Base-by-base conservation (phyloP, 2,113 vertebrate genomes). In the Eonycteris spelaea region DNA sequence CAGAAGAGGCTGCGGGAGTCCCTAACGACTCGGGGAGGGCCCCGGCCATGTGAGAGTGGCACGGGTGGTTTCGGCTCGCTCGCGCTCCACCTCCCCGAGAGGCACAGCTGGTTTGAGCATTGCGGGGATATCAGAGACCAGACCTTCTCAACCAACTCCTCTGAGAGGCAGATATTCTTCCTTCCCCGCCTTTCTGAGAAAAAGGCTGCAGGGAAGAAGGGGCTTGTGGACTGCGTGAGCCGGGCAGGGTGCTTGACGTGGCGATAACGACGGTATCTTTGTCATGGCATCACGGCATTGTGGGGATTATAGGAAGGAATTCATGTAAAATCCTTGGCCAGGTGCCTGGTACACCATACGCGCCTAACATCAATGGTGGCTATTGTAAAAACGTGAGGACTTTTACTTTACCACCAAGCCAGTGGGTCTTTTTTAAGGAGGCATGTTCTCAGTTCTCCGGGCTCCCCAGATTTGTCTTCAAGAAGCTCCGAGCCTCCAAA, bases 21-120 rank as follows among this genome's bases (percentile, higher is more conserved):
- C 48, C 1, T 10, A 19, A 28, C 0, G 16, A 61, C 63, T 1
- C 0, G 11, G 84, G 84, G 75, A 71, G 24, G 35, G 26, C 33
- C 78, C 77, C 12, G 2, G 88, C 30, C 9, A 3, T 4, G 38
- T 22, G 0, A 7, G 43, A 3, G 7, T 45, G 4, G 18, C 0
- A 12, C 65, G 13, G 38, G 14, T 0, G 0, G 43, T 16, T 38
- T 10, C 10, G 3, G 48, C 30, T 59, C 1, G 19, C 45, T 35
- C 1, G 22, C 33, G 7, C 21, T 1, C 8, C 22, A 6, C 12
- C 53, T 45, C 79, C 43, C 73, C 7, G 74, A 85, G 40, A 38
- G 21, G 91, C 35, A 33, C 43, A 1, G 3, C 28, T 53, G 33
- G 48, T 6, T 28, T 13, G 38, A 59, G 82, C 63, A 19, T 35